These are phyloP conservation scores for Tychaedon coryphoeus DNA, from an alignment of 2,113 vertebrate genomes.

Conservation along the genomic window DNA sequence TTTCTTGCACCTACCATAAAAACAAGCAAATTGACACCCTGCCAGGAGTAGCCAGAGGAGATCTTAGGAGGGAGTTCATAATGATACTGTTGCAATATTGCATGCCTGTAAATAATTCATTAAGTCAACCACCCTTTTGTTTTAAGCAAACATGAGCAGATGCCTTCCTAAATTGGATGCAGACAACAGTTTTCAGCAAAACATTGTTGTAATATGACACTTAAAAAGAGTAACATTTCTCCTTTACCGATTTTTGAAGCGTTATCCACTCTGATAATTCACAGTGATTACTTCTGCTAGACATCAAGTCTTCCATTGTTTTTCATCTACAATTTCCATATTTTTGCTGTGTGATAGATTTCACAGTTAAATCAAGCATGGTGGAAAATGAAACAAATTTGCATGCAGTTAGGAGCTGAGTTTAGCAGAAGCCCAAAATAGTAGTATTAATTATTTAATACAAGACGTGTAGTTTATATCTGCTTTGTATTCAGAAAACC, in stretches of 20 bases:
- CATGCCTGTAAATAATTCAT: constrained; percentile 80
- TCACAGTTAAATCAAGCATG: background rate
- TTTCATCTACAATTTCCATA: constrained; percentile 4
- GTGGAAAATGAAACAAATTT: constrained; percentile 29
- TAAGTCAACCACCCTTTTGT: constrained; percentile 81
- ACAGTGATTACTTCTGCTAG: constrained; percentile 53
- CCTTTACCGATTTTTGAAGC: constrained; percentile 65
- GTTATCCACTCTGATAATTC: constrained; percentile 39
- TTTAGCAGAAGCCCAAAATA: background rate
- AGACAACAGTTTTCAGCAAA: constrained; percentile 70
- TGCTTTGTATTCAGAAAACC: background rate
- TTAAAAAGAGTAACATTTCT: constrained; percentile 71
- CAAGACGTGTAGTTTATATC: background rate
- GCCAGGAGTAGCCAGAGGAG: constrained; percentile 79
- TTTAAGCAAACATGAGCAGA: constrained; percentile 81
- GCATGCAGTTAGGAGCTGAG: background rate
- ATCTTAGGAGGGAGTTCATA: constrained; percentile 74
- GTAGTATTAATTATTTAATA: background rate
- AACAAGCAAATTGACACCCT: constrained; percentile 80
- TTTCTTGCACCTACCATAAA: constrained; percentile 75
- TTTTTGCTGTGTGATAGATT: constrained; percentile 23
- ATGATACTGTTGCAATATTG: constrained; percentile 77
- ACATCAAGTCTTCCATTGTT: constrained; percentile 27
- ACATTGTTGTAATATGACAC: constrained; percentile 70
- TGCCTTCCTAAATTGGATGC: constrained; percentile 75